A percentile compares a stretch with the other conserved stretches of the same genome.
These are phyloP conservation scores for Holothuria leucospilota DNA, from an alignment of 53 echinoderm and acorn worm species.

Conservation along the genomic window DNA sequence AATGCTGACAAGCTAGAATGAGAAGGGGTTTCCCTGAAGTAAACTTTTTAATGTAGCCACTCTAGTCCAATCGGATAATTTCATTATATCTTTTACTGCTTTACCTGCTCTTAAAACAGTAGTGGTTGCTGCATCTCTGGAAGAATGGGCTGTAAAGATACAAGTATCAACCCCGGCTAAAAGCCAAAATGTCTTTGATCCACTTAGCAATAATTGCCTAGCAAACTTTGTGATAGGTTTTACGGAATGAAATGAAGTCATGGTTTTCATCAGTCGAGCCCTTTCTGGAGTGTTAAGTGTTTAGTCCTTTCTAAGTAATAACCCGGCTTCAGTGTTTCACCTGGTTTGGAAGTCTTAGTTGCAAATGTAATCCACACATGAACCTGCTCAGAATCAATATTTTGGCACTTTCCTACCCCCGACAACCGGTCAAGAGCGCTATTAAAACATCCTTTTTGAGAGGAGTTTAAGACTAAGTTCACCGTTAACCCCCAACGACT, in stretches of 20 bases:
- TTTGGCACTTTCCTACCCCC: not conserved
- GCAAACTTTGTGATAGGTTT: not conserved
- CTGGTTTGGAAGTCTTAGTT: not conserved
- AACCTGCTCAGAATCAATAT: not conserved
- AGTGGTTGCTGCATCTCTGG: slow-evolving; percentile 20
- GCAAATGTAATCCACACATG: not conserved
- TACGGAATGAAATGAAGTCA: not conserved
- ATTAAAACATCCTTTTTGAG: not conserved
- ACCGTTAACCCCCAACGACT: not conserved
- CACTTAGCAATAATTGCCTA: not conserved
- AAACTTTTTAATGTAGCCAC: slow-evolving; percentile 28
- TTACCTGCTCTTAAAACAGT: slow-evolving; percentile 19
- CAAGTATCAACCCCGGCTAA: slow-evolving; percentile 29
- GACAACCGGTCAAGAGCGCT: not conserved
- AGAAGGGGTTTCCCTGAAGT: not conserved
- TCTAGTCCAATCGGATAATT: slow-evolving; percentile 36
- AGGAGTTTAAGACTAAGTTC: not conserved
- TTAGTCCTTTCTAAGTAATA: not conserved
- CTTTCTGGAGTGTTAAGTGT: not conserved
- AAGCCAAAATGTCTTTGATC: slow-evolving; percentile 29
- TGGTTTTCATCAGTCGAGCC: not conserved
- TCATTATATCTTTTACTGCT: slow-evolving; percentile 23
- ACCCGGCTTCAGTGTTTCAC: not conserved
- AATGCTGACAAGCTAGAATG: not conserved
- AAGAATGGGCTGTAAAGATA: slow-evolving; percentile 38